Conservation (phyloP, 2,113 vertebrate genomes). For the Sitta europaea region DNA sequence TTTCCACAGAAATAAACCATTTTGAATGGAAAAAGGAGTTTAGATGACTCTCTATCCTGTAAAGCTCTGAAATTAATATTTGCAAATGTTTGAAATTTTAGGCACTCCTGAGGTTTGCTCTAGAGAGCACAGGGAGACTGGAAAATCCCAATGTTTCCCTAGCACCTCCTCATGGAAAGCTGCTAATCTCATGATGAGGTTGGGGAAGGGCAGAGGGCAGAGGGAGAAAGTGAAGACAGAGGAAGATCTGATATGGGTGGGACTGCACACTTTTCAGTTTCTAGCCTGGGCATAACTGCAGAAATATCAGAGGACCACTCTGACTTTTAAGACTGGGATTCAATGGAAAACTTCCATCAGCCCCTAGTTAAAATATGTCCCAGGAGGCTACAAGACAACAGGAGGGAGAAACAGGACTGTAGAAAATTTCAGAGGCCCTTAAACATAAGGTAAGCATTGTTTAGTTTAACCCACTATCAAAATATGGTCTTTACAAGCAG, state of each 20-base stretch:
- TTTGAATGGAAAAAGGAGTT: neutral
- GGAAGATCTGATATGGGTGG: neutral
- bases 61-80: neutral
- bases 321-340: neutral
- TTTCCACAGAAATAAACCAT: neutral
- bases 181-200: neutral
- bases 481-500: slow-evolving; percentile 23
- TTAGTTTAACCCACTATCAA: slow-evolving; percentile 1
- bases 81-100: neutral
- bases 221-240: neutral
- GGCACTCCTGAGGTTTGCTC: neutral
- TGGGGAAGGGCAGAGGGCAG: neutral
- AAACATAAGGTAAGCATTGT: neutral
- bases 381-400: neutral
- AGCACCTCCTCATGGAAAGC: neutral
- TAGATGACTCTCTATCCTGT: neutral
- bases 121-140: neutral
- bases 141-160: neutral
- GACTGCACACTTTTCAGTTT: neutral
- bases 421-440: neutral
- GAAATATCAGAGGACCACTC: neutral
- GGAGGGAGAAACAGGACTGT: neutral
- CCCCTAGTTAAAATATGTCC: neutral
- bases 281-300: neutral
- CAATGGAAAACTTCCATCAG: neutral